These are phyloP conservation scores for Regulus satrapa DNA, from an alignment of 2,113 vertebrate genomes.

Conservation along the genomic window DNA sequence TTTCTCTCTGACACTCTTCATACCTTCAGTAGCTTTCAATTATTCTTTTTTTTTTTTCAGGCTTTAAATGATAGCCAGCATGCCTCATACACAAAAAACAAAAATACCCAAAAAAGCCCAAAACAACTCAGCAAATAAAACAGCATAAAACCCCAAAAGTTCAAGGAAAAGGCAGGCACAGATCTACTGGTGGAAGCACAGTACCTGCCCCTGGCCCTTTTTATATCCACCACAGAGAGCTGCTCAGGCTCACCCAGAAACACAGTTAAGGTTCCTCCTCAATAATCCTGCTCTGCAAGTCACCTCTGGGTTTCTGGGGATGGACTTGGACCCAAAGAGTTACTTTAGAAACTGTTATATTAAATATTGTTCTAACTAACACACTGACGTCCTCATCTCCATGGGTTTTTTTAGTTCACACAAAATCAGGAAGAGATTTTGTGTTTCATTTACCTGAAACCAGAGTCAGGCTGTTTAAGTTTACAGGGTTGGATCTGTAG, in stretches of 20 bases:
- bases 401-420: not conserved
- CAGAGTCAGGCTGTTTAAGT: not conserved
- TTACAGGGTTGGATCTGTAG: not conserved
- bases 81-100: not conserved
- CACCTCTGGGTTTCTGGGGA: not conserved
- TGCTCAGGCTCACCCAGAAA: not conserved
- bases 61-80: not conserved
- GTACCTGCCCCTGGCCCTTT: rapidly evolving
- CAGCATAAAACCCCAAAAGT: not conserved
- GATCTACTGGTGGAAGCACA: rapidly evolving
- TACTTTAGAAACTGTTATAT: not conserved
- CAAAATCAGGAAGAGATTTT: not conserved
- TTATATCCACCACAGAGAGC: not conserved
- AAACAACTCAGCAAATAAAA: not conserved
- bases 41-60: too few relatives aligned
- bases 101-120: too few relatives aligned
- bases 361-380: rapidly evolving
- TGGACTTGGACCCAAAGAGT: not conserved
- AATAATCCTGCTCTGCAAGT: not conserved
- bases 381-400: not conserved
- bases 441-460: not conserved
- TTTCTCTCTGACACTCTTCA: not conserved
- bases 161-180: not conserved
- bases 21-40: not conserved
- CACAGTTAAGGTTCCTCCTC: not conserved